Percentiles rank a stretch among this genome's conserved stretches.
Conservation (phyloP, 2,888 invertebrate species). For the Ophion costatus region DNA sequence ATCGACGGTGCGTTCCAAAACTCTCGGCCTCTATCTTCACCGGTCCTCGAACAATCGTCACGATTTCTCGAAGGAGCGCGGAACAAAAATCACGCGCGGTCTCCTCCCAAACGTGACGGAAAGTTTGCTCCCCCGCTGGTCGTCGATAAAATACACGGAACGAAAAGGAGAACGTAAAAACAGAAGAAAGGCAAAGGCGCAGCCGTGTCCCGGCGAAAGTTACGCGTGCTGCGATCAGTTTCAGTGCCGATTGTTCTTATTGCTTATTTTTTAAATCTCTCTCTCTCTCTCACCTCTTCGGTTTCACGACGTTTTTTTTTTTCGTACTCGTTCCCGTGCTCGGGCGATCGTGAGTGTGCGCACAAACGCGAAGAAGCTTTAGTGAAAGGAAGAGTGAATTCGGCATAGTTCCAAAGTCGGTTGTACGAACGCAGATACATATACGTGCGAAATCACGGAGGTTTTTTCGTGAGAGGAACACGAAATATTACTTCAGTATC, state of each 20-base stretch:
- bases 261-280: neutral
- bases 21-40: no score
- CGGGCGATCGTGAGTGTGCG: conserved; percentile 25
- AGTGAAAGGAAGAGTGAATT: conserved; percentile 60
- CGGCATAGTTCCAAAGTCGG: conserved; percentile 24
- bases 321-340: neutral
- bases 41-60: no score
- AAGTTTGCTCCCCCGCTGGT: no score
- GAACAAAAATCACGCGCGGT: no score
- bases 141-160: neutral
- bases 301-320: neutral
- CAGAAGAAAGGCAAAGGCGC: neutral
- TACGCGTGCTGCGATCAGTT: neutral
- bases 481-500: no score
- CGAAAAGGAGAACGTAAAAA: neutral
- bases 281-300: neutral
- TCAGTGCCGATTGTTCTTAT: neutral
- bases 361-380: conserved; percentile 20
- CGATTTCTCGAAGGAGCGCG: no score
- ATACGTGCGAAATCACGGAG: neutral
- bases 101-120: no score
- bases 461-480: neutral
- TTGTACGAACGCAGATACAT: conserved; percentile 17
- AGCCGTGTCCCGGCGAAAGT: conserved; percentile 3
- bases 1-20: no score